Conservation (phyloP, 2,113 vertebrate species). For the Paradisaea rubra region DNA sequence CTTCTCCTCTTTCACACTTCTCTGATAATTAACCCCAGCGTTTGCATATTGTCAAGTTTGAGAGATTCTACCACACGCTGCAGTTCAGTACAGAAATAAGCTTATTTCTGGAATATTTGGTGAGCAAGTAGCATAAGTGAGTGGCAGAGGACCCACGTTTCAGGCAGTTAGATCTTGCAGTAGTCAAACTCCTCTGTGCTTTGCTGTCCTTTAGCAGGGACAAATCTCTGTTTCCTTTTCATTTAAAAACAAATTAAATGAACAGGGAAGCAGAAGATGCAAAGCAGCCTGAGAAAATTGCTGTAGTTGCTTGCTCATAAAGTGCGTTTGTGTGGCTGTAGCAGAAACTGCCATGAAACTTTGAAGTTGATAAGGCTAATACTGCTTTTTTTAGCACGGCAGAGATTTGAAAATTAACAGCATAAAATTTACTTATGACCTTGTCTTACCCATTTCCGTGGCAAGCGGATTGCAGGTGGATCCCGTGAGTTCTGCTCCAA, state of each 20-base stretch:
- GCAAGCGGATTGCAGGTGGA: not conserved
- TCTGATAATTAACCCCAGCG: constrained; percentile 11
- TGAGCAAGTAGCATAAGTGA: not conserved
- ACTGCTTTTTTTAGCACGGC: not conserved
- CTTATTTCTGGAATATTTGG: not conserved
- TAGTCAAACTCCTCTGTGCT: not conserved
- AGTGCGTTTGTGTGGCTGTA: not conserved
- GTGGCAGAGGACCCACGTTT: not conserved
- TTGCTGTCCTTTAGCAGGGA: not conserved
- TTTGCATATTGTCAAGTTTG: not conserved
- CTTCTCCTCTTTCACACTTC: not conserved
- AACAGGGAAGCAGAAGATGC: not conserved
- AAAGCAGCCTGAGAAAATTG: constrained; percentile 15
- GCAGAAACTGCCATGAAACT: not conserved
- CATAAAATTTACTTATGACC: not conserved
- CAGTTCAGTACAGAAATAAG: not conserved
- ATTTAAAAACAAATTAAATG: not conserved
- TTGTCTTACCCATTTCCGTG: not conserved
- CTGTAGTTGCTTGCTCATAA: not conserved
- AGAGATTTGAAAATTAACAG: not conserved
- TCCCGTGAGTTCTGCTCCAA: not conserved
- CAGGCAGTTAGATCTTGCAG: not conserved
- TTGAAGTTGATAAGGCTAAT: not conserved
- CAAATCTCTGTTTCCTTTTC: not conserved
- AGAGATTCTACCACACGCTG: not conserved